Evolutionary conservation across 30 jellyfish, hydroid and myxozoan species (phyloP).

Genomic region (Calvadosia cruxmelitensis): DNA sequence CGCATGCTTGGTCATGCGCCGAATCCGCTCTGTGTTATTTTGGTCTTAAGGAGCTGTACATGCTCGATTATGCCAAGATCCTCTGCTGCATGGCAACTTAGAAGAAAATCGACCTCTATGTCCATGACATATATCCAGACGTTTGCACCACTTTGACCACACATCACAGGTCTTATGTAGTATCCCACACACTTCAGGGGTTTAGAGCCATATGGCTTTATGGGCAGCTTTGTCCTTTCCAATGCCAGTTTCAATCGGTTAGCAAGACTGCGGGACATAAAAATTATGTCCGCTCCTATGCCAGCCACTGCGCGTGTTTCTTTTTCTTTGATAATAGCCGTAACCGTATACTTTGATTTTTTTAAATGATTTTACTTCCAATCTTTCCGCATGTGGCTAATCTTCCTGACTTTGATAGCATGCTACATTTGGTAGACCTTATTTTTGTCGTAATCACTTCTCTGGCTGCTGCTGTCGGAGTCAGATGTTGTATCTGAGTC

Average conservation of each 20-base stretch:
- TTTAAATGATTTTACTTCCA: too few relatives aligned
- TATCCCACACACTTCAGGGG: constrained; percentile 26
- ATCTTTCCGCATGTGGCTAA: too few relatives aligned
- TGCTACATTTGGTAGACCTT: too few relatives aligned
- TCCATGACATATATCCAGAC: constrained; percentile 17
- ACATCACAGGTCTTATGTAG: constrained; percentile 28
- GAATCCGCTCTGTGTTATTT: too few relatives aligned
- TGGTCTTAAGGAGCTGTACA: too few relatives aligned
- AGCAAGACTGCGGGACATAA: constrained; percentile 23
- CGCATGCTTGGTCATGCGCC: too few relatives aligned
- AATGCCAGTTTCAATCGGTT: constrained; percentile 16
- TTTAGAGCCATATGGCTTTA: constrained; percentile 46
- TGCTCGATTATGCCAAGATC: neutral
- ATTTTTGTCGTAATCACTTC: too few relatives aligned
- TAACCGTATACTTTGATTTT: constrained; percentile 23
- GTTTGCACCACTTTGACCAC: constrained; percentile 43
- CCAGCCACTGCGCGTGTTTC: constrained; percentile 23
- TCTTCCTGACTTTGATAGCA: too few relatives aligned
- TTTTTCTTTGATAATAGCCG: constrained; percentile 12
- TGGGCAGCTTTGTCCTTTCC: constrained; percentile 30
- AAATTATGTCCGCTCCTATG: constrained; percentile 51
- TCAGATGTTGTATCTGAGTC: too few relatives aligned
- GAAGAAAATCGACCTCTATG: neutral
- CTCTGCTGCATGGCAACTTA: neutral
- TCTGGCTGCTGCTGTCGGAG: too few relatives aligned